These are phyloP conservation scores for Anhinga anhinga DNA, from an alignment of 2,113 vertebrate species.

Conservation along the genomic window DNA sequence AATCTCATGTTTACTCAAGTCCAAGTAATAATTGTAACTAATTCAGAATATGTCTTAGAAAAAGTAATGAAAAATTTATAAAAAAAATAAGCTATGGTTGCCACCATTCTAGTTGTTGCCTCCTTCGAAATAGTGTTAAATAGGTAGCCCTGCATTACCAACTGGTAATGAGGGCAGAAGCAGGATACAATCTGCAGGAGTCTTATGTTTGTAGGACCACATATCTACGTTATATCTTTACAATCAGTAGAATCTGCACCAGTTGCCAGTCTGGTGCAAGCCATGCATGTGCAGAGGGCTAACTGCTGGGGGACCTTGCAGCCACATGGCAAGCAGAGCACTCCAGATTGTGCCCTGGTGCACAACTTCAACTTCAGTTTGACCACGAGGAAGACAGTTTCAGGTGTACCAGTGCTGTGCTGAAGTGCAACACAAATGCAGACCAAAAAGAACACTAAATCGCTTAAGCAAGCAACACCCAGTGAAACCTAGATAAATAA, in stretches of 20 bases:
- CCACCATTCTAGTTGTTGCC: background rate
- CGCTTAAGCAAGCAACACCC: background rate
- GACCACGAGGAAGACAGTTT: background rate
- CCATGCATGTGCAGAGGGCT: accelerated
- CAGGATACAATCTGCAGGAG: background rate
- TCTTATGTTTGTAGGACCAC: background rate
- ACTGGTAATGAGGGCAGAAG: background rate
- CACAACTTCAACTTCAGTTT: background rate
- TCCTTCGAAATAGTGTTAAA: background rate
- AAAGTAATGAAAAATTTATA: background rate
- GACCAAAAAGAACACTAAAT: background rate
- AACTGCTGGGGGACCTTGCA: background rate
- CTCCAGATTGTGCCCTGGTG: background rate
- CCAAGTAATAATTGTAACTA: background rate
- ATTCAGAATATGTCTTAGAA: background rate
- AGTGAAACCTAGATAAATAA: background rate
- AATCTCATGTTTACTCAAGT: background rate
- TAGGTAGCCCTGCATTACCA: background rate
- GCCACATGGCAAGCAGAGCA: background rate
- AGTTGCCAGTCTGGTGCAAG: background rate
- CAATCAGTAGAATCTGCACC: background rate
- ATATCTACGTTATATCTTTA: background rate
- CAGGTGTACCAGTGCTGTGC: background rate
- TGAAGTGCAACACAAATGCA: background rate
- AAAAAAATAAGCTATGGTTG: background rate